Conservation (phyloP, 1,140 invertebrate genomes). For the Hylaeus volcanicus region DNA sequence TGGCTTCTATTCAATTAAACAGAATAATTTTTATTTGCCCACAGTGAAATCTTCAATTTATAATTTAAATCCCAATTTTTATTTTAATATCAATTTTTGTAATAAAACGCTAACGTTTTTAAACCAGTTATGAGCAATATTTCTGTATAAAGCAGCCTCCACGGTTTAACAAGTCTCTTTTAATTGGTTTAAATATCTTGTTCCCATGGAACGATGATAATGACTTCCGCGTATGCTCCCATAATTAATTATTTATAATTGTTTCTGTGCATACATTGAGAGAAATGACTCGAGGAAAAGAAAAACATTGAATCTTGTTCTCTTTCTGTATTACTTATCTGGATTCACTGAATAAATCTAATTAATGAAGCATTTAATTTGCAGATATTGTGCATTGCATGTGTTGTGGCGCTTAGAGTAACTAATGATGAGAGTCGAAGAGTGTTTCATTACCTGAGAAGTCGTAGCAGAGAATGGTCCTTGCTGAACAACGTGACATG, state of each 20-base stretch:
- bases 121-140: neutral
- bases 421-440: constrained; percentile 86
- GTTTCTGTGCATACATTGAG: neutral
- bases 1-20: too few relatives aligned
- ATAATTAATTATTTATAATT: constrained; percentile 35
- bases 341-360: neutral
- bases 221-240: neutral
- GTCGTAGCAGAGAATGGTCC: constrained; percentile 88
- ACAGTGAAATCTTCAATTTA: too few relatives aligned
- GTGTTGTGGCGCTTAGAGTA: constrained; percentile 85
- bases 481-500: constrained; percentile 87
- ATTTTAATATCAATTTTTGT: too few relatives aligned
- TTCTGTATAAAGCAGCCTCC: neutral
- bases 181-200: neutral
- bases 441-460: constrained; percentile 85
- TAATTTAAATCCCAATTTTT: too few relatives aligned
- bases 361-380: constrained; percentile 41
- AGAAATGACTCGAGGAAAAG: neutral
- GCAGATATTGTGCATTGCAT: constrained; percentile 85
- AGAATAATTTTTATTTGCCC: too few relatives aligned
- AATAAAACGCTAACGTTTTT: too few relatives aligned
- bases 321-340: neutral
- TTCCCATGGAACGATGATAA: neutral
- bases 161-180: neutral
- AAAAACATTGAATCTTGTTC: neutral